phyloP scores from a whole-genome alignment of 2,113 vertebrate species.

The Seriola aureovittata region DNA sequence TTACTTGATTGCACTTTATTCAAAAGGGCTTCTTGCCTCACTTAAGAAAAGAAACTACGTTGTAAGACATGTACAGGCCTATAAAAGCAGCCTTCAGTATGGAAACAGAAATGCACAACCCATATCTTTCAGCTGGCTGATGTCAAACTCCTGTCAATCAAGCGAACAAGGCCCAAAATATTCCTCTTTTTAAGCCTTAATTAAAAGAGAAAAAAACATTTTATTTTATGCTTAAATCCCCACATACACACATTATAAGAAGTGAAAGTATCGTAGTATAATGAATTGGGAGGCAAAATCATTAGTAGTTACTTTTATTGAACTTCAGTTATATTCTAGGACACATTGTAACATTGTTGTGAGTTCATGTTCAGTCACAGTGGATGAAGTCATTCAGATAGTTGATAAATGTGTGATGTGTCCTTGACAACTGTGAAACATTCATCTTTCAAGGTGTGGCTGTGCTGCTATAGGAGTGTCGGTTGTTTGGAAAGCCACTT shows the following conservation, averaged over 20 bases:
- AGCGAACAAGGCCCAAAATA: background rate
- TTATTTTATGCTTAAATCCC: too few relatives aligned
- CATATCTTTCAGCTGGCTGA: background rate
- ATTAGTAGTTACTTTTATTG: background rate
- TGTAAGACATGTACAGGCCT: background rate
- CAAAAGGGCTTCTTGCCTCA: background rate
- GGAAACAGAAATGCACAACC: background rate
- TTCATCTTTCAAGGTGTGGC: constrained; percentile 30
- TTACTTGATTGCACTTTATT: background rate
- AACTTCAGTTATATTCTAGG: background rate
- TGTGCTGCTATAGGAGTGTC: background rate
- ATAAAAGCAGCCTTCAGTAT: background rate
- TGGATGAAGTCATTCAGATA: constrained; percentile 6
- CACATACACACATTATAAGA: background rate
- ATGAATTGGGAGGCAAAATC: too few relatives aligned
- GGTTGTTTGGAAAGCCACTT: background rate
- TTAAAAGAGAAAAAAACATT: too few relatives aligned
- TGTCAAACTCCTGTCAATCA: background rate
- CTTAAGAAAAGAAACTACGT: background rate
- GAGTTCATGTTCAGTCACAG: background rate
- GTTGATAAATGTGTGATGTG: background rate
- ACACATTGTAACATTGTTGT: background rate
- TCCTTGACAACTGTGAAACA: constrained; percentile 1
- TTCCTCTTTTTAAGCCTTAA: background rate
- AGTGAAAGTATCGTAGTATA: background rate